Base-by-base conservation (phyloP, 1,140 invertebrate genomes). In the Aphidius gifuensis region DNA sequence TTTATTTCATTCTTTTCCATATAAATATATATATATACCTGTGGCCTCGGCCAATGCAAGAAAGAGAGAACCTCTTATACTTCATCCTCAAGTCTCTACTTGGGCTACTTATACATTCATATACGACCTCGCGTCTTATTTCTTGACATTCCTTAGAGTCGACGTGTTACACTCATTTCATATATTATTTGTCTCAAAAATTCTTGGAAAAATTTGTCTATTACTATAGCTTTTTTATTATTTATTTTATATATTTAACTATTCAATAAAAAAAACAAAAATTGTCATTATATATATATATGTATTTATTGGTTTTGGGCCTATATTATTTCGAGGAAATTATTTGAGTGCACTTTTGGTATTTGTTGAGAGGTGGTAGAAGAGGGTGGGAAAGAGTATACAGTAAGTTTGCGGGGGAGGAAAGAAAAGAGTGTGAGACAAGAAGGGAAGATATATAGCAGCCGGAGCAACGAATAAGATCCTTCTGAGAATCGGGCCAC, bases 401-500 rank as follows among this genome's bases (percentile, higher is more conserved):
- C 39, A 39, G 53, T 55, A 55, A 32, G 23, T 32, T 32, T 32
- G 23, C 23, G 23, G 23, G 23, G 23, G 23, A 3, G 53, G 39
- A 42, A 55, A 40, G 21, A 55, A 40, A 55, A 42, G 39, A 55
- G 53, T 40, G 43, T n/a, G 23, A 32, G 23, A 32, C 2, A 32
- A 4, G 4, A 32, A 32, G 2, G 4, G 4, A 69, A 71, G 69
- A 73, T 73, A 73, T 73, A 74, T 73, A 71, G 71, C 71, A 71
- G 56, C 58, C 66, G 23, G 23, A 69, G 69, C 75, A 78, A 80
- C 77, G 77, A 80, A 80, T 79, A 76, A 80, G 78, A 69, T 80
- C 79, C 79, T 80, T 80, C 79, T 72, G 74, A 80, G 79, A 80
- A 80, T 72, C 78, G 72, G 79, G 75, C 79, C 79, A 80, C 79